Evolutionary conservation across 2,888 invertebrate species (phyloP).

Genomic region (Campoletis raptor): DNA sequence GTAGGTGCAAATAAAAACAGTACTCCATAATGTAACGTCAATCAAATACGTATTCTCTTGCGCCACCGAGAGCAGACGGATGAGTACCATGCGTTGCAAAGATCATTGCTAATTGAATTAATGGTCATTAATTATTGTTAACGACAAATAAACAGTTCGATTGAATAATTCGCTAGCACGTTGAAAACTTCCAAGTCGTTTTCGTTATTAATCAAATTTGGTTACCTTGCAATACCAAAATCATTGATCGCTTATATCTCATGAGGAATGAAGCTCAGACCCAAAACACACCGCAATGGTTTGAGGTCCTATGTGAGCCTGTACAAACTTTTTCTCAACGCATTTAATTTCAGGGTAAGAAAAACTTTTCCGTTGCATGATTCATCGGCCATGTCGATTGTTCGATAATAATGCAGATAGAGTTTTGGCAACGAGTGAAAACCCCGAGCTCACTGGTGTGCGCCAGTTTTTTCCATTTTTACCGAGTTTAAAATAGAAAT

Average conservation of each 20-base stretch:
- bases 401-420: slow-evolving; percentile 66
- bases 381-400: slow-evolving; percentile 53
- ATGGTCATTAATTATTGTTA: too few species aligned
- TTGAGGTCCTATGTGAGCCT: not conserved
- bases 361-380: slow-evolving; percentile 50
- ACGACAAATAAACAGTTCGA: too few species aligned
- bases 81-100: slow-evolving; percentile 82
- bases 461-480: slow-evolving; percentile 35
- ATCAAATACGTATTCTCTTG: not conserved
- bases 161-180: not conserved
- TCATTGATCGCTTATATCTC: not conserved
- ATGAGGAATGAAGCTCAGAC: not conserved
- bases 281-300: not conserved
- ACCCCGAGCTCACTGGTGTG: slow-evolving; percentile 22
- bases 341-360: slow-evolving; percentile 16
- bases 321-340: slow-evolving; percentile 23
- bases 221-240: not conserved
- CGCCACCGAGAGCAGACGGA: slow-evolving; percentile 69
- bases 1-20: slow-evolving; percentile 63
- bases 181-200: not conserved
- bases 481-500: slow-evolving; percentile 51
- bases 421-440: slow-evolving; percentile 63
- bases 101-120: slow-evolving; percentile 84
- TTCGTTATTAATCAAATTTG: not conserved
- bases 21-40: slow-evolving; percentile 71